Conservation (phyloP, 2,113 vertebrate species). For the Phaethornis superciliosus region DNA sequence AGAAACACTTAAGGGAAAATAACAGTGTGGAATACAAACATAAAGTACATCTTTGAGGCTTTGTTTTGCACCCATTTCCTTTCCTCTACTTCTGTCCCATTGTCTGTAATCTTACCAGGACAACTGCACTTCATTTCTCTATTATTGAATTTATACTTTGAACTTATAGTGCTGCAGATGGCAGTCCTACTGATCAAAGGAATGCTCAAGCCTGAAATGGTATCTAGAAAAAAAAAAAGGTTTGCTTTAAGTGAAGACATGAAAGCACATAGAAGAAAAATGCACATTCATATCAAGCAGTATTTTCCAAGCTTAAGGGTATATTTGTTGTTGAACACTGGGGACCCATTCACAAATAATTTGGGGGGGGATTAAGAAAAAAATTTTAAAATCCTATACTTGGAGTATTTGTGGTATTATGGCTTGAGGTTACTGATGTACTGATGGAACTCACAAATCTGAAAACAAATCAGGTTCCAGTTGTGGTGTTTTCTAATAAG, state of each 20-base stretch:
- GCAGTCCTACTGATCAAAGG: slow-evolving; percentile 40
- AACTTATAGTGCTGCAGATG: slow-evolving; percentile 8
- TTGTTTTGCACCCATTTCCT: neutral
- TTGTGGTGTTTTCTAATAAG: neutral
- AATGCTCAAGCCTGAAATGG: slow-evolving; percentile 7
- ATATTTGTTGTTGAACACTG: neutral
- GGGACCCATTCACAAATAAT: neutral
- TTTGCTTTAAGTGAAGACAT: neutral
- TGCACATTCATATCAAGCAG: neutral
- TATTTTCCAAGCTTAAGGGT: neutral
- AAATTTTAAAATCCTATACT: neutral
- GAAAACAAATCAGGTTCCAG: neutral
- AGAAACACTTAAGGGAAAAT: neutral
- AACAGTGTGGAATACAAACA: neutral
- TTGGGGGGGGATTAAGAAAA: neutral
- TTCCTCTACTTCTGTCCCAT: neutral
- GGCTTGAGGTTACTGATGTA: neutral
- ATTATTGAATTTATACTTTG: slow-evolving; percentile 45
- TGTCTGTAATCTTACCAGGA: neutral
- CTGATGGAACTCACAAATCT: neutral
- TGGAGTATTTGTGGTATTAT: neutral
- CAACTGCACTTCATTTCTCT: slow-evolving; percentile 5
- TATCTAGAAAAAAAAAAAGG: neutral
- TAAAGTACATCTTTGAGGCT: neutral
- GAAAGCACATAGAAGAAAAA: neutral